Conservation (phyloP, 1,140 invertebrate species). For the Nebria ingens region DNA sequence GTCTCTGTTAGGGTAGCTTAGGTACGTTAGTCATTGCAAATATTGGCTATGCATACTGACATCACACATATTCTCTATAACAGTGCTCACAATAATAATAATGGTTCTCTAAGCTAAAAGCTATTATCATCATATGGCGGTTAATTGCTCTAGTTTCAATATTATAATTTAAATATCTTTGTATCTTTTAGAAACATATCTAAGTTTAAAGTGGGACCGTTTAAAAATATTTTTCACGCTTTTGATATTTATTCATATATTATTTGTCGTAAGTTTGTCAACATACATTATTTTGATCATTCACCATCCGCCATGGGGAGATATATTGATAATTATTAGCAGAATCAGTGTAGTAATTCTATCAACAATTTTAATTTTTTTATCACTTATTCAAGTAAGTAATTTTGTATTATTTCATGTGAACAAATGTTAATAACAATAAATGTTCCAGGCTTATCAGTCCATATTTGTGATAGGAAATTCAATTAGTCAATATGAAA, state of each 20-base stretch:
- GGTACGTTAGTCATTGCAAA: no score
- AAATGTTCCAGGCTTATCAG: constrained; percentile 14
- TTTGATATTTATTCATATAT: neutral
- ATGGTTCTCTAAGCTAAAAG: no score
- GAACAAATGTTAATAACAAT: neutral
- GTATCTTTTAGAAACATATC: neutral
- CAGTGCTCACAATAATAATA: no score
- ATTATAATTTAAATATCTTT: no score
- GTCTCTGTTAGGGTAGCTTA: no score
- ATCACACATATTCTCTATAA: no score
- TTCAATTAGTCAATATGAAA: constrained; percentile 27
- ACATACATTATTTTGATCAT: constrained; percentile 7
- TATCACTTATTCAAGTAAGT: neutral
- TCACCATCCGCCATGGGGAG: neutral
- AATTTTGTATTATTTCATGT: no score
- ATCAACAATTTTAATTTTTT: neutral
- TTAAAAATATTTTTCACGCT: neutral
- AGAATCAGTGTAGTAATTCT: neutral
- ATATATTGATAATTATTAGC: neutral
- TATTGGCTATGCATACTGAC: no score
- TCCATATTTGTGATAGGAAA: constrained; percentile 19
- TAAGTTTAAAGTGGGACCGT: neutral
- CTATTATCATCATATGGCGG: no score
- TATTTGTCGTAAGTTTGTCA: constrained; percentile 7
- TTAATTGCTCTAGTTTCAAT: no score